Base-by-base conservation (phyloP, 2,113 vertebrate genomes). In the Dicrurus megarhynchus region DNA sequence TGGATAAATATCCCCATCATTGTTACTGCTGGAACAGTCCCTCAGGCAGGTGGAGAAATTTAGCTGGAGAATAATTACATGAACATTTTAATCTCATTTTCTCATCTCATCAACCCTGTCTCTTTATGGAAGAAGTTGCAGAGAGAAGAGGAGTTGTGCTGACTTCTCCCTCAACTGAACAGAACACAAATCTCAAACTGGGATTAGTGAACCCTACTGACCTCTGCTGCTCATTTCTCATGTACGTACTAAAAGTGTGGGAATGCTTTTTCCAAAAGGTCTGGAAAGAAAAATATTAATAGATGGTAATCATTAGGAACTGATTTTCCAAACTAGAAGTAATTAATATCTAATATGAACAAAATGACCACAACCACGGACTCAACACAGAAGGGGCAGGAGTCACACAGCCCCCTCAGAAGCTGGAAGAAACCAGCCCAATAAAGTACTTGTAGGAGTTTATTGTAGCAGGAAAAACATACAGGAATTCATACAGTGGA, bases 191-290 rank as follows among this genome's bases (percentile, higher is more conserved):
- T 26, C 49, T 47, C 42, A 10, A 4, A 64, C 47, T 3, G 3
- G 84, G 21, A 61, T 53, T 46, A 57, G 49, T 4, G 63, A 87
- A 82, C 44, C 41, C 67, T 69, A 98, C 98, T 97, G 89, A 98
- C 98, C 98, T 98, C 83, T 95, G 96, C 11, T 95, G 95, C 80
- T 98, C 98, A 67, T 92, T 98, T 93, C 96, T 97, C 84, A 93
- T 91, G 92, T 95, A 98, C 2, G 56, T 83, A 81, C 44, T 95
- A 11, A 98, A 97, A 55, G 90, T 96, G 73, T 98, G 93, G 27
- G 85, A 78, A n/a, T 96, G 91, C 50, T 97, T 98, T 88, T 98
- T 98, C 95, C 92, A 97, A 89, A 98, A 96, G 37, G 75, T 95
- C 98, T 98, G 81, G 46, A 96, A 95, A 84, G 19, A 97, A 97